Percentiles rank a stretch among this genome's conserved stretches.
Conservation (phyloP, 2,888 invertebrate genomes). For the Synergus itoensis region DNA sequence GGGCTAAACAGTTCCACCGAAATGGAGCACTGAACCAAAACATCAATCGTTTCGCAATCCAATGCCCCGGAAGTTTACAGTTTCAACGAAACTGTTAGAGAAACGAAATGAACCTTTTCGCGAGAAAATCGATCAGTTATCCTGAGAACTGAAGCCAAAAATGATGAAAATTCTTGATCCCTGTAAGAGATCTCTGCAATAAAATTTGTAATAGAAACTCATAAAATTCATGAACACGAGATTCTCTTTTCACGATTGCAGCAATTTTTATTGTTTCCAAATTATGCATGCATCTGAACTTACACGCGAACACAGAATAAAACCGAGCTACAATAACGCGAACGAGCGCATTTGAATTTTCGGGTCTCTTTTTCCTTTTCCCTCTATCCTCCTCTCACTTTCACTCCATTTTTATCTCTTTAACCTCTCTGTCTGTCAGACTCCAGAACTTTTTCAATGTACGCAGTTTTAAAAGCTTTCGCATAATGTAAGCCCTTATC, state of each 20-base stretch:
- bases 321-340: conserved; percentile 51
- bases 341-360: conserved; percentile 66
- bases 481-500: conserved; percentile 65
- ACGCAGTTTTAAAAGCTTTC: conserved; percentile 64
- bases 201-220: background rate
- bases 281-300: conserved; percentile 43
- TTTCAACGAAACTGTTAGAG: background rate
- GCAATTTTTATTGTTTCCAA: conserved; percentile 41
- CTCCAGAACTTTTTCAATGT: conserved; percentile 67
- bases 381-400: conserved; percentile 16
- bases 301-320: conserved; percentile 46
- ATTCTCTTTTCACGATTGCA: conserved; percentile 43
- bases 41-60: conserved; percentile 14
- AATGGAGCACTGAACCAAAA: conserved; percentile 3
- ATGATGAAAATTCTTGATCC: background rate
- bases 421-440: conserved; percentile 28
- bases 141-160: background rate
- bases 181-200: background rate
- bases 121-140: background rate
- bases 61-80: background rate
- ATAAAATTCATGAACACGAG: conserved; percentile 31
- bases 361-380: conserved; percentile 38
- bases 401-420: conserved; percentile 29
- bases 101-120: background rate
- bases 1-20: background rate